phyloP scores from a whole-genome alignment of 2,113 vertebrate species.

The Apeltes quadracus region DNA sequence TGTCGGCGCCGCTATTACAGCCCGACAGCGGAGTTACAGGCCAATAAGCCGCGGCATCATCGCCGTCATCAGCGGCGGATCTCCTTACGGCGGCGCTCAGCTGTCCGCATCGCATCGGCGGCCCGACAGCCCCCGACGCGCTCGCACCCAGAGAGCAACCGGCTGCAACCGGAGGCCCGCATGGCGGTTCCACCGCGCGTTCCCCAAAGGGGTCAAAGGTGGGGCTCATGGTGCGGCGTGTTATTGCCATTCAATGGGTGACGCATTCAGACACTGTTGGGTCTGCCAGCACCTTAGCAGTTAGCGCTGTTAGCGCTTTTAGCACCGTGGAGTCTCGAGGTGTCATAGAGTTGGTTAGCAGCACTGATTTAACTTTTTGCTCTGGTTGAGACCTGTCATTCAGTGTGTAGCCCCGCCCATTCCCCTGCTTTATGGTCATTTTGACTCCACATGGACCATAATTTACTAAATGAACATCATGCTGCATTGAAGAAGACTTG shows the following conservation, averaged over 20 bases:
- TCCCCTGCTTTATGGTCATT: not conserved
- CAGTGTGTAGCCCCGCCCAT: not conserved
- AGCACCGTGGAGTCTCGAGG: too few species aligned
- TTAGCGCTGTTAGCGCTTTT: too few species aligned
- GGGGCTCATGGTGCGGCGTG: too few species aligned
- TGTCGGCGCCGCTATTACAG: conserved; percentile 71
- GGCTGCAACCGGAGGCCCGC: too few species aligned
- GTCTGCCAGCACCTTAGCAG: too few species aligned
- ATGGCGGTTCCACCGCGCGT: too few species aligned
- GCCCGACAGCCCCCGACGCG: conserved; percentile 63
- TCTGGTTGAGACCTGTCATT: not conserved
- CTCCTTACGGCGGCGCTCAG: conserved; percentile 72
- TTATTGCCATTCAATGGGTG: too few species aligned
- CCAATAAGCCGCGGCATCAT: conserved; percentile 74
- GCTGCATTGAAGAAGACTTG: not conserved
- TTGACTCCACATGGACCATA: not conserved
- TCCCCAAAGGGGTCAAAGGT: too few species aligned
- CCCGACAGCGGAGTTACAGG: conserved; percentile 75
- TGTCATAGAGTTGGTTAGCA: conserved; percentile 24
- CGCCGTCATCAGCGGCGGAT: conserved; percentile 73
- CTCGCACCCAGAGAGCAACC: too few species aligned
- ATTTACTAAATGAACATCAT: not conserved
- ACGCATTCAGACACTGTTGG: too few species aligned
- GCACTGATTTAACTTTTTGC: conserved; percentile 49
- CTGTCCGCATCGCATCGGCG: conserved; percentile 63